A percentile compares a stretch with the other conserved stretches of the same genome.
Evolutionary conservation across 1,140 invertebrate species (phyloP).

Genomic region (Aphelinus atriplicis): DNA sequence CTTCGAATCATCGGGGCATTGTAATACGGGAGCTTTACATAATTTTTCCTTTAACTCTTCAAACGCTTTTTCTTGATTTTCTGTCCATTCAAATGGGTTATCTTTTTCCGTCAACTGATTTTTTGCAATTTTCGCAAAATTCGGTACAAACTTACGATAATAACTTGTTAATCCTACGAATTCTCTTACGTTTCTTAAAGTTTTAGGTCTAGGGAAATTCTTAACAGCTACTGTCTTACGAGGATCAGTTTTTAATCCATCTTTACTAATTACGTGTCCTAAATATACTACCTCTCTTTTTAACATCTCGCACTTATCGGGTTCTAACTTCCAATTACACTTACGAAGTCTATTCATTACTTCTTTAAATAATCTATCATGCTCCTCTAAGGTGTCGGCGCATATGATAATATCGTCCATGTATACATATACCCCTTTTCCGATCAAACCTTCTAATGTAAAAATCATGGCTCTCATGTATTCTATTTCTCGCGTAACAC

Average conservation of each 20-base stretch:
- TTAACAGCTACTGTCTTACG: constrained; percentile 37
- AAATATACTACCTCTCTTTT: constrained; percentile 46
- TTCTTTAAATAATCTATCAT: constrained; percentile 1
- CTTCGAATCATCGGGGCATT: constrained; percentile 45
- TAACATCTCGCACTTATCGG: constrained; percentile 20
- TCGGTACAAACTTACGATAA: constrained; percentile 44
- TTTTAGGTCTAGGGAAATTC: constrained; percentile 36
- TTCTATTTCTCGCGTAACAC: too few relatives aligned
- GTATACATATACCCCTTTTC: constrained; percentile 56
- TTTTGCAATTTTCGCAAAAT: constrained; percentile 48
- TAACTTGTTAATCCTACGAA: constrained; percentile 48
- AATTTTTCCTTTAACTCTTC: constrained; percentile 43
- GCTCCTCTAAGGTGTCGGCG: constrained; percentile 23
- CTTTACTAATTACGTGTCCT: constrained; percentile 44
- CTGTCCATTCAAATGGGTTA: constrained; percentile 41
- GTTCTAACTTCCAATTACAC: constrained; percentile 29
- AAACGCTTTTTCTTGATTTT: constrained; percentile 26
- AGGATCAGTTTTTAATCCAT: constrained; percentile 44
- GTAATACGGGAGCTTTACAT: constrained; percentile 39
- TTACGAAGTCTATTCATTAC: constrained; percentile 7
- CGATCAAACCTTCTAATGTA: constrained; percentile 56
- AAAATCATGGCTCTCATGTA: too few relatives aligned
- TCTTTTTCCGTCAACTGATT: constrained; percentile 48
- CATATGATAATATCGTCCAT: constrained; percentile 62
- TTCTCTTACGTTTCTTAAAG: constrained; percentile 39